A percentile compares a stretch with the other conserved stretches of the same genome.
These are phyloP conservation scores for Schizaphis graminum DNA, from an alignment of 2,888 invertebrate genomes.

Conservation along the genomic window DNA sequence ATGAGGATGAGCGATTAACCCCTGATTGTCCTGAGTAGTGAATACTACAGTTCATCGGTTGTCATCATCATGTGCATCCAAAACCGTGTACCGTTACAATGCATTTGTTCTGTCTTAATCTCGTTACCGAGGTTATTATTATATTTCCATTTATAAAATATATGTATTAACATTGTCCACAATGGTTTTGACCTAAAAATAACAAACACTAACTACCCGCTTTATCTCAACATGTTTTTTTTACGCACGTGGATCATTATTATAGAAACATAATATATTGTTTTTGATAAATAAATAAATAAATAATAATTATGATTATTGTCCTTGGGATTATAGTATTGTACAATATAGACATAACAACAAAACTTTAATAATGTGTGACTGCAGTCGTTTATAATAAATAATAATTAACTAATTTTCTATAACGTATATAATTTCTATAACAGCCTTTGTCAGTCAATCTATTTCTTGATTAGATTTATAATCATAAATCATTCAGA, in stretches of 20 bases:
- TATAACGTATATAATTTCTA: background rate
- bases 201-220: background rate
- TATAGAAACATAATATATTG: background rate
- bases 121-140: constrained; percentile 23
- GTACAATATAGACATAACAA: background rate
- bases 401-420: background rate
- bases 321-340: background rate
- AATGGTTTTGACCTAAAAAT: background rate
- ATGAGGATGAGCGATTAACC: constrained; percentile 11
- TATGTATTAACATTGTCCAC: background rate
- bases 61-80: background rate
- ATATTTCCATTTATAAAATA: constrained; percentile 18
- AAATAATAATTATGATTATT: background rate
- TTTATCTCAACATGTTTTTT: background rate
- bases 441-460: background rate
- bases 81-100: constrained; percentile 11
- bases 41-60: background rate
- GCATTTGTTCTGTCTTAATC: constrained; percentile 20
- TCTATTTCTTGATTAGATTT: background rate
- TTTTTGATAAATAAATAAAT: background rate
- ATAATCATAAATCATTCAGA: background rate
- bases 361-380: background rate
- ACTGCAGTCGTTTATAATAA: background rate
- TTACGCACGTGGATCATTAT: background rate
- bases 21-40: background rate